A percentile compares a stretch with the other conserved stretches of the same genome.
These are phyloP conservation scores for Conus canariensis DNA, from an alignment of 2,888 invertebrate species.

Conservation along the genomic window DNA sequence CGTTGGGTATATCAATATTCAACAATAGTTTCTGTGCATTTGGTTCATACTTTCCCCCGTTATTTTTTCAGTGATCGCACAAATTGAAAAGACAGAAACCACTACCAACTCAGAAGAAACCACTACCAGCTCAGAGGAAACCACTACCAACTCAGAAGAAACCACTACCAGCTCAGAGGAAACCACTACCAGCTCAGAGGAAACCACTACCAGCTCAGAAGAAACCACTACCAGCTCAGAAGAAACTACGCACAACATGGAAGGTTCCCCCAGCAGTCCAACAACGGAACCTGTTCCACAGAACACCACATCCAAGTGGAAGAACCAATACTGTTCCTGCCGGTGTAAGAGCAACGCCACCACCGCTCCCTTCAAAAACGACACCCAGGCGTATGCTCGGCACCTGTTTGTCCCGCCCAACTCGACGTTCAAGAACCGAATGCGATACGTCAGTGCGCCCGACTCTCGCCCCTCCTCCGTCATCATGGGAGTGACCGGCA, in stretches of 20 bases:
- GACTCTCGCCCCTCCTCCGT: slow-evolving; percentile 14
- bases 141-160: background rate
- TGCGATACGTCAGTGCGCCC: slow-evolving; percentile 2
- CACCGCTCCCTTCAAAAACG: background rate
- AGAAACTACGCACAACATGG: too few species aligned
- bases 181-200: too few species aligned
- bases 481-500: background rate
- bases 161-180: background rate
- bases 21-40: too few species aligned
- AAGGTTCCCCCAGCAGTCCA: too few species aligned
- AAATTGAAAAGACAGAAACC: background rate
- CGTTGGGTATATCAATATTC: too few species aligned
- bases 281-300: too few species aligned
- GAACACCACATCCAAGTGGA: too few species aligned
- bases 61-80: slow-evolving; percentile 1
- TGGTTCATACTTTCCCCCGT: too few species aligned
- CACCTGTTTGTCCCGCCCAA: background rate
- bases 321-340: background rate
- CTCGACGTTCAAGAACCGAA: slow-evolving; percentile 12
- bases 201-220: too few species aligned
- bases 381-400: background rate
- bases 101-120: background rate
- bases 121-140: background rate
- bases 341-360: background rate
- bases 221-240: too few species aligned